Evolutionary conservation across 2,113 vertebrate species (phyloP).

Genomic region (Verasper variegatus): DNA sequence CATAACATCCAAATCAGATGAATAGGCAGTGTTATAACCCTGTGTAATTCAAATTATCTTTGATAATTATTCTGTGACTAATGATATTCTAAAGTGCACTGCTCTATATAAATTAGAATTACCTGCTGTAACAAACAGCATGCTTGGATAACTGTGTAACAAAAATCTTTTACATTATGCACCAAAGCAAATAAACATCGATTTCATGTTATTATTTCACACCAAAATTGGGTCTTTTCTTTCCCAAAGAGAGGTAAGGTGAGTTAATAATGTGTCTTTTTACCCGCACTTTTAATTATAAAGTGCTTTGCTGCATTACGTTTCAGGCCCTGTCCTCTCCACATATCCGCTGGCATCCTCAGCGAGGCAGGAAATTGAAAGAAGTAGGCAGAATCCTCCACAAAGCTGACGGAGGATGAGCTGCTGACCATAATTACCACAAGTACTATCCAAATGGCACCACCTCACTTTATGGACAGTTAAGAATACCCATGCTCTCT

Average conservation of each 20-base stretch:
- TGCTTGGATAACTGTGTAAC: constrained; percentile 4
- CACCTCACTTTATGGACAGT: constrained; percentile 75
- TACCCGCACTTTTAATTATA: constrained; percentile 65
- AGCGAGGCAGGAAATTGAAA: constrained; percentile 82
- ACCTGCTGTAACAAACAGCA: constrained; percentile 12
- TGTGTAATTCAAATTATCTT: constrained; percentile 40
- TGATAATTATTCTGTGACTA: constrained; percentile 46
- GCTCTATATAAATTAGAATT: constrained; percentile 13
- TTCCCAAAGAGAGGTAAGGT: constrained; percentile 10
- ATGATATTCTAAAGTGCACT: constrained; percentile 41
- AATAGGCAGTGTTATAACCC: constrained; percentile 36
- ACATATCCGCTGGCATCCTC: constrained; percentile 63
- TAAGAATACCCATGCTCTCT: constrained; percentile 71
- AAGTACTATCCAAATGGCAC: constrained; percentile 74
- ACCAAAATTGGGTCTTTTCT: constrained; percentile 2
- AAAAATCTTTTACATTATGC: background rate
- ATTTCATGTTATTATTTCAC: constrained; percentile 8
- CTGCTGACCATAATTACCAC: constrained; percentile 76
- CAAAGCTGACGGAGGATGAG: constrained; percentile 64
- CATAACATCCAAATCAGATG: constrained; percentile 18
- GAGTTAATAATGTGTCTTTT: constrained; percentile 15
- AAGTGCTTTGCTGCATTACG: constrained; percentile 49
- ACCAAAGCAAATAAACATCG: constrained; percentile 23
- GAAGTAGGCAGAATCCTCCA: constrained; percentile 63
- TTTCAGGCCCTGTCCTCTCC: constrained; percentile 41